Evolutionary conservation across 2,113 vertebrate species (phyloP), one percentile per base, ranked within the genome.

Genomic region (Telmatochromis sp.): DNA sequence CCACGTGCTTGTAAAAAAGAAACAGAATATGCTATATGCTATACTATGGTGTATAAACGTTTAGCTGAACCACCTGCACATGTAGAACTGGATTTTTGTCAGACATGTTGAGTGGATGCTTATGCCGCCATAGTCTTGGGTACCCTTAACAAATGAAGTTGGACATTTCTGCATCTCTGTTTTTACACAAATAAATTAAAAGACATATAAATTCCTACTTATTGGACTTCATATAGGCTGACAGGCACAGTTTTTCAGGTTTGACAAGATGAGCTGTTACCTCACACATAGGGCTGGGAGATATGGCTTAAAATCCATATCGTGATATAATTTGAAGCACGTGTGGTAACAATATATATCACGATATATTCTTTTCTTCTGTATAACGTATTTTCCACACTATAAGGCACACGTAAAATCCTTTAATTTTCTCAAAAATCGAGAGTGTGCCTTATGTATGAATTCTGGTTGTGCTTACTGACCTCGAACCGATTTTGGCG

Each of bases 21-120:
- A 65, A 12, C 6, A 12, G 60, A 63, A 63, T 12, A 63, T n/a
- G 31, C 9, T 1, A 35, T 65, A 65, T 35, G 31, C 58, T 63
- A 63, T 63, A 63, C 58, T 35, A 65, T 65, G 17, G 31, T 35
- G 17, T 65, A n/a, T 71, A 42, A 42, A 71, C 3, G n/a, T 71
- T 71, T 71, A 15, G 37, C 37, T 15, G 13, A 42, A 45, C 65
- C 5, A 71, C 13, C 65, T 71, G n/a, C 65, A 42, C n/a, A 71
- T 71, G 37, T 42, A 71, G 37, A 71, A 71, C 37, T 71, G n/a
- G 37, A 71, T 23, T 71, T 4, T 71, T 71, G n/a, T 71, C 35
- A 23, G n/a, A 71, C 21, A 45, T 26, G 1, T 15, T 45, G 8
- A 73, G 40, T 45, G 37, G 65, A 42, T 73, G 21, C 13, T 45